Conservation (phyloP, 1,140 invertebrate genomes). For the Heliconius hermathena region DNA sequence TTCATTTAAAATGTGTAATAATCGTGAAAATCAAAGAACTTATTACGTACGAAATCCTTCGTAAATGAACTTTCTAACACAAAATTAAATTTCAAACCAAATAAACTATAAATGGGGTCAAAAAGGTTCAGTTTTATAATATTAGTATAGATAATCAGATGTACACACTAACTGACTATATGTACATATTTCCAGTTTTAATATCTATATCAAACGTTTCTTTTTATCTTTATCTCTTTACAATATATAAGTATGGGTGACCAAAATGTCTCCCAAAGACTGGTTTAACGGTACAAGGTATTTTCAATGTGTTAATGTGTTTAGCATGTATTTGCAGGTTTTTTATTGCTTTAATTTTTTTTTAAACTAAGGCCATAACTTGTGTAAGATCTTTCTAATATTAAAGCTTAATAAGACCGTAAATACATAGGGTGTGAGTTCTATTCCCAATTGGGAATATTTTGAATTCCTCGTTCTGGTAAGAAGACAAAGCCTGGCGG, state of each 20-base stretch:
- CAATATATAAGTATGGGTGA: background rate
- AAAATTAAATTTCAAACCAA: too few relatives aligned
- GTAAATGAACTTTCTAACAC: too few relatives aligned
- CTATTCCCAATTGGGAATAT: background rate
- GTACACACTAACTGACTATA: too few relatives aligned
- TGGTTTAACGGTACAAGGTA: background rate
- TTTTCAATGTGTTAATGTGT: constrained; percentile 10
- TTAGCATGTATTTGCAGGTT: constrained; percentile 1
- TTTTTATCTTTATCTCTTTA: background rate
- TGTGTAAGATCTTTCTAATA: background rate
- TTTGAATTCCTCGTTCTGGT: background rate
- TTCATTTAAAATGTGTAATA: too few relatives aligned
- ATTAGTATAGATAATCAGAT: too few relatives aligned
- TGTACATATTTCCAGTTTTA: background rate
- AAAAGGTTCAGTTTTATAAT: too few relatives aligned
- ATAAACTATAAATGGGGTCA: too few relatives aligned
- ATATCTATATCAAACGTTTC: background rate
- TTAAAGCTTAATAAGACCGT: too few relatives aligned
- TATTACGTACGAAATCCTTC: too few relatives aligned
- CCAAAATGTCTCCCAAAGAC: constrained; percentile 3
- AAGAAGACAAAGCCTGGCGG: background rate
- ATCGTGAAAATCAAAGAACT: too few relatives aligned
- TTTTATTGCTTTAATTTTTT: constrained; percentile 1
- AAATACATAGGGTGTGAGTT: too few relatives aligned
- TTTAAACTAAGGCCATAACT: background rate